Conservation (phyloP, 2,113 vertebrate species). For the Macrotis lagotis region DNA sequence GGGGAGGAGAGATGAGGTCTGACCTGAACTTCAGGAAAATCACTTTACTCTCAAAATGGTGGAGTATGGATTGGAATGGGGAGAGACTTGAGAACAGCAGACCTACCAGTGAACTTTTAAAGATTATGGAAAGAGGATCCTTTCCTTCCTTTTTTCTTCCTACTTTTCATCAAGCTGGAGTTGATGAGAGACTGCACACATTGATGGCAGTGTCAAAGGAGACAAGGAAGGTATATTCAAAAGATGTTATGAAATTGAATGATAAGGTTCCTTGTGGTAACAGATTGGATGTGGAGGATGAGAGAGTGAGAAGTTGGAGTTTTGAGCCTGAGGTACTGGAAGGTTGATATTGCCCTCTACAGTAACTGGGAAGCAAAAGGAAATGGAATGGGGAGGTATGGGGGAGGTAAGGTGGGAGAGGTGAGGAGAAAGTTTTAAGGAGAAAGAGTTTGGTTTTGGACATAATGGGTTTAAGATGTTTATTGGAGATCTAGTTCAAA, state of each 20-base stretch:
- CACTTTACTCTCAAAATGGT: neutral
- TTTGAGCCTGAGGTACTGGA: neutral
- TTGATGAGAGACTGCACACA: neutral
- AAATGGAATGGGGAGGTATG: too few relatives aligned
- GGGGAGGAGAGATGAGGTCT: neutral
- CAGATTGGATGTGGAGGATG: neutral
- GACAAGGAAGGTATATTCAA: neutral
- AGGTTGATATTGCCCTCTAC: neutral
- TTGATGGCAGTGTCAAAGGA: neutral
- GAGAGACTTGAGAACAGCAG: neutral
- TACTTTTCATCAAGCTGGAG: neutral
- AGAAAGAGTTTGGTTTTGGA: neutral
- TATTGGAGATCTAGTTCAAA: neutral
- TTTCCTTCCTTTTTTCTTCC: too few relatives aligned
- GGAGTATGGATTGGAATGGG: neutral
- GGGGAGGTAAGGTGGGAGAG: too few relatives aligned
- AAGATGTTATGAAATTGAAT: neutral
- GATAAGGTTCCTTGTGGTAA: neutral
- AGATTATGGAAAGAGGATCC: too few relatives aligned
- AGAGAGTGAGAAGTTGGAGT: neutral
- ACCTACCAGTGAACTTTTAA: neutral
- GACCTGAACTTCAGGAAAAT: neutral
- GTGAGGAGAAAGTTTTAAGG: neutral
- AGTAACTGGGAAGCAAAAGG: neutral
- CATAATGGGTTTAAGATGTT: neutral